A percentile compares a stretch with the other conserved stretches of the same genome.
Evolutionary conservation across 2,888 invertebrate genomes (phyloP).

Genomic region (Merodon equestris): DNA sequence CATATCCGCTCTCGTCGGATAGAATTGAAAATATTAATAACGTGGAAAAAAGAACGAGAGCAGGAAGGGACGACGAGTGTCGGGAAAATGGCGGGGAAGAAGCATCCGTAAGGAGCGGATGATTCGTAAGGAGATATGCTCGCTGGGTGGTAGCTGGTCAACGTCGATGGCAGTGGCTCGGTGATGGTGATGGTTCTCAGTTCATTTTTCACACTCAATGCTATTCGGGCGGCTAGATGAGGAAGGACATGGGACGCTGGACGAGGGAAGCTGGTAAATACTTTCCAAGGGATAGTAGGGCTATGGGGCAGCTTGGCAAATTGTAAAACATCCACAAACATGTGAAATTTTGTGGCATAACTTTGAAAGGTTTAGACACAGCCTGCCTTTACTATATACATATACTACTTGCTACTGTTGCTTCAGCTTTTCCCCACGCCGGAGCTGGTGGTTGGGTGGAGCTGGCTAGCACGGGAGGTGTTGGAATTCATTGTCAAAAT

Average conservation of each 20-base stretch:
- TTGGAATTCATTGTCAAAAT: constrained; percentile 33
- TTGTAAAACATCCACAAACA: constrained; percentile 65
- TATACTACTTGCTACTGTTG: no score
- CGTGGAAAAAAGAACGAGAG: constrained; percentile 22
- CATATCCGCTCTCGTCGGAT: constrained; percentile 45
- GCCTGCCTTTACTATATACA: no score
- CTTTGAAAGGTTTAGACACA: constrained; percentile 11
- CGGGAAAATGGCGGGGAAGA: no score
- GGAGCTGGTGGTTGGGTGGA: background rate
- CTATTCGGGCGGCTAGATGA: constrained; percentile 47
- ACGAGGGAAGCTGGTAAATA: constrained; percentile 42
- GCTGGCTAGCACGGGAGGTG: constrained; percentile 10
- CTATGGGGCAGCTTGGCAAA: constrained; percentile 6
- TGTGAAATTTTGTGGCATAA: constrained; percentile 63
- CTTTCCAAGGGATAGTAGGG: constrained; percentile 16
- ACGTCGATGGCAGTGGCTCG: background rate
- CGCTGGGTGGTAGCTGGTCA: constrained; percentile 20
- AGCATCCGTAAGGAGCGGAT: no score
- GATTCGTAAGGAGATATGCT: no score
- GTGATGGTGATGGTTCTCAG: constrained; percentile 29
- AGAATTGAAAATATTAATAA: constrained; percentile 59
- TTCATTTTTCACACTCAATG: constrained; percentile 62
- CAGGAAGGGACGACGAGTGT: background rate
- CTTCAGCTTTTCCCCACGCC: no score
- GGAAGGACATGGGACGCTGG: background rate